phyloP scores from a whole-genome alignment of 2,888 invertebrate genomes.

The Sisyra terminalis region DNA sequence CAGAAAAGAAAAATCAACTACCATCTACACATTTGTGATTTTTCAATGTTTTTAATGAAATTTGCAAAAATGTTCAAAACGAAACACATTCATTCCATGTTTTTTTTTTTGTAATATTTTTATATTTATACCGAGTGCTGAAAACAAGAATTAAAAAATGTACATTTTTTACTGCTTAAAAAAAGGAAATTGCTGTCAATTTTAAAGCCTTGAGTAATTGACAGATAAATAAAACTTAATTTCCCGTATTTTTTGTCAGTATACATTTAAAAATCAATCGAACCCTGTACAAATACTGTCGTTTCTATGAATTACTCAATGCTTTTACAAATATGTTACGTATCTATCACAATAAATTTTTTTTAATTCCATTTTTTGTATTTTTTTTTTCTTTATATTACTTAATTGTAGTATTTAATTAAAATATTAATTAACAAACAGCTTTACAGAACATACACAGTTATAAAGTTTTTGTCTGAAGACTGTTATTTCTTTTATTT shows the following conservation, averaged over 20 bases:
- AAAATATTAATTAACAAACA: constrained; percentile 5
- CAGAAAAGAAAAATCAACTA: too few relatives aligned
- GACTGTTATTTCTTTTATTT: background rate
- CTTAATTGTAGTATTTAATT: background rate
- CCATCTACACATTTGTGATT: too few relatives aligned
- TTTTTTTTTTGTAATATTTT: too few relatives aligned
- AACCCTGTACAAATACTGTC: constrained; percentile 8
- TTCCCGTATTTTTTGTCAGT: too few relatives aligned
- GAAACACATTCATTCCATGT: too few relatives aligned
- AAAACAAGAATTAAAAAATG: too few relatives aligned
- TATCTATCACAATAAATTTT: constrained; percentile 6
- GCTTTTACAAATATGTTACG: constrained; percentile 1
- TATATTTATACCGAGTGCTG: too few relatives aligned
- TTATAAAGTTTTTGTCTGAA: background rate
- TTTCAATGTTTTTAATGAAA: too few relatives aligned
- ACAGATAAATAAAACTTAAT: constrained; percentile 2
- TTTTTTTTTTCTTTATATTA: constrained; percentile 1
- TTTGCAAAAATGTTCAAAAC: too few relatives aligned
- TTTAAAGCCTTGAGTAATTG: constrained; percentile 3
- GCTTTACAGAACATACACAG: constrained; percentile 8
- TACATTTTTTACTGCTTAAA: too few relatives aligned
- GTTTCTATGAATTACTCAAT: constrained; percentile 1
- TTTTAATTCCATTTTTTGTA: background rate
- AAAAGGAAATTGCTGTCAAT: too few relatives aligned
- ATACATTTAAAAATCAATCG: constrained; percentile 1